phyloP scores from a whole-genome alignment of 2,113 vertebrate genomes.

The Chloebia gouldiae region DNA sequence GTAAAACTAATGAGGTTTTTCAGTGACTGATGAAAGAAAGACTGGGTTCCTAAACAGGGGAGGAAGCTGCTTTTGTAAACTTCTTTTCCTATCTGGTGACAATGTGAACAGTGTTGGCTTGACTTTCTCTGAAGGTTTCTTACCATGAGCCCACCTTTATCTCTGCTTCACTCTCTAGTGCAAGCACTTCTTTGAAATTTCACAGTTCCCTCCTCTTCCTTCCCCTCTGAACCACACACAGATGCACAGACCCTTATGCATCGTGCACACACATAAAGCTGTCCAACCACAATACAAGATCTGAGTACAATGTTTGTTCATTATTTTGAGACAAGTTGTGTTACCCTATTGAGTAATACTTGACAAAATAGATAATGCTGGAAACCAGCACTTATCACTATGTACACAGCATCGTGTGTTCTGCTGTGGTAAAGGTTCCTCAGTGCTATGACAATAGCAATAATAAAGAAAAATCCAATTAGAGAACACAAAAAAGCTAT shows the following conservation, averaged over 20 bases:
- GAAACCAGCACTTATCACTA: background rate
- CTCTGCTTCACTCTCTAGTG: background rate
- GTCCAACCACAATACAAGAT: background rate
- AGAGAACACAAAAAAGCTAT: background rate
- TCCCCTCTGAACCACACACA: constrained; percentile 27
- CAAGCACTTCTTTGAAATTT: constrained; percentile 39
- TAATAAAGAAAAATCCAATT: background rate
- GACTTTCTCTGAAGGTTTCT: constrained; percentile 11
- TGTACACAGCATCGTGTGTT: background rate
- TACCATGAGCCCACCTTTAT: constrained; percentile 11
- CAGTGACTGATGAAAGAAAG: background rate
- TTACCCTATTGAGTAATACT: background rate
- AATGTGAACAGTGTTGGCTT: background rate
- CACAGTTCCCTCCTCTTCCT: constrained; percentile 67
- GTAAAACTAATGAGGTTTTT: background rate
- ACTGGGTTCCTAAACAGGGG: background rate
- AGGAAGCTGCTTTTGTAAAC: background rate
- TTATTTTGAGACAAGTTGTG: background rate
- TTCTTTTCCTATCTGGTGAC: background rate
- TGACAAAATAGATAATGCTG: background rate
- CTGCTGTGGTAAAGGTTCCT: background rate
- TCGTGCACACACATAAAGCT: background rate
- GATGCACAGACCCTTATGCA: background rate
- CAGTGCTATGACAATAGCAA: background rate
- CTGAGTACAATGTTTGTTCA: background rate